These are phyloP conservation scores for Drosophila acutilabella DNA, from an alignment of 2,888 invertebrate species.

Conservation along the genomic window DNA sequence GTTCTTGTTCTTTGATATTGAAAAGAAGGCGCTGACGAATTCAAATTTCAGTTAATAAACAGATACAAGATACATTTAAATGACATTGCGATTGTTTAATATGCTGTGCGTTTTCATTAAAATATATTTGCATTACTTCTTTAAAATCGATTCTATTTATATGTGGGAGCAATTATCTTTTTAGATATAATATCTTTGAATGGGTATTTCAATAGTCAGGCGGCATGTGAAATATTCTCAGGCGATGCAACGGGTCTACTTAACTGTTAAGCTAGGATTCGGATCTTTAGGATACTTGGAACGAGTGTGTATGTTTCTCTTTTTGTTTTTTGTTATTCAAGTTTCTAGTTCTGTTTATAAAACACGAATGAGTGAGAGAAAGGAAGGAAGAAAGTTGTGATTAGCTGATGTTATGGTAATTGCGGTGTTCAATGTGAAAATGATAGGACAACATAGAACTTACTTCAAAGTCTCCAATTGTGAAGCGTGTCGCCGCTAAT, in stretches of 20 bases:
- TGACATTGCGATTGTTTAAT: constrained; percentile 52
- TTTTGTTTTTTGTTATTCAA: constrained; percentile 26
- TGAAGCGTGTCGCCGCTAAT: constrained; percentile 87
- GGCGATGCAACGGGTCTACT: constrained; percentile 45
- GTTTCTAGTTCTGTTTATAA: constrained; percentile 60
- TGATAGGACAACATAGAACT: constrained; percentile 83
- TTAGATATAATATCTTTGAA: no score
- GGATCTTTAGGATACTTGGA: constrained; percentile 45
- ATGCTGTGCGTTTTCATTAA: constrained; percentile 65
- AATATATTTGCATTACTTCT: constrained; percentile 44
- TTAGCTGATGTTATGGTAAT: constrained; percentile 47
- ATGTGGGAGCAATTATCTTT: constrained; percentile 40
- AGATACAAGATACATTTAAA: constrained; percentile 36
- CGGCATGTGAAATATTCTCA: constrained; percentile 57
- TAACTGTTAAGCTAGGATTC: constrained; percentile 20
- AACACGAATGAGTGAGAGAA: constrained; percentile 29
- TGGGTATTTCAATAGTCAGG: constrained; percentile 44
- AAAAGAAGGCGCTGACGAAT: constrained; percentile 64
- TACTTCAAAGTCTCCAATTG: constrained; percentile 92
- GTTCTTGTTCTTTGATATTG: constrained; percentile 36
- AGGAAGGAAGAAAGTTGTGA: constrained; percentile 51
- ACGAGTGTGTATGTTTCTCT: constrained; percentile 14
- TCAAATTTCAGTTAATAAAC: constrained; percentile 24
- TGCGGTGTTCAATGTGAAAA: constrained; percentile 18
- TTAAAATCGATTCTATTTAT: constrained; percentile 43